Conservation (phyloP, 2,797 vertebrate genomes). For the Mycteria americana region DNA sequence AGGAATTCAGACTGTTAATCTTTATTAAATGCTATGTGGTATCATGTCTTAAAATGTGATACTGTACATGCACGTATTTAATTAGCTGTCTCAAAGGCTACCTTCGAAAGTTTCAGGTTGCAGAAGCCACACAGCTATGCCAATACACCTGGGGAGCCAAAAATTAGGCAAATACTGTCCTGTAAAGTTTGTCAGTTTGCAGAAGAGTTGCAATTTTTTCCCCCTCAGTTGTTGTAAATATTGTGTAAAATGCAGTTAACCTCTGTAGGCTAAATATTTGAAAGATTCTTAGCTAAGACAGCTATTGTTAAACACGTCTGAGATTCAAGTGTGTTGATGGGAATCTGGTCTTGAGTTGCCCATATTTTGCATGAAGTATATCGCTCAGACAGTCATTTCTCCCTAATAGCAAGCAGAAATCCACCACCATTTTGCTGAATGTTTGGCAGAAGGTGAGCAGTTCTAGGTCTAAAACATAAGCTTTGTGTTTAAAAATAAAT, state of each 20-base stretch:
- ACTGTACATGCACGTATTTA: neutral
- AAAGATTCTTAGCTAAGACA: neutral
- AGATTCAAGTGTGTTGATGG: neutral
- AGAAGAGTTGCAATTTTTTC: neutral
- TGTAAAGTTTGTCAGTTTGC: neutral
- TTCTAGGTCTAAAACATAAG: neutral
- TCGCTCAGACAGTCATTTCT: accelerated
- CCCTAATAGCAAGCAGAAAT: neutral
- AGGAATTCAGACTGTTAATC: neutral
- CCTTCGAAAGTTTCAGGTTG: neutral
- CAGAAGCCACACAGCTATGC: neutral
- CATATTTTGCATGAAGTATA: accelerated
- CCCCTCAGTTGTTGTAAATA: neutral
- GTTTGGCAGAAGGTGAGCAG: neutral
- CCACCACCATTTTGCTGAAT: neutral
- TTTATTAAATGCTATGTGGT: neutral
- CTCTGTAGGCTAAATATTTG: neutral
- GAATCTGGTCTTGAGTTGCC: neutral
- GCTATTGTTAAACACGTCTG: neutral
- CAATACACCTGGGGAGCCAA: neutral
- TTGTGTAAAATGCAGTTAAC: neutral
- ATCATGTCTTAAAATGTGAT: neutral
- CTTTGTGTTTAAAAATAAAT: neutral
- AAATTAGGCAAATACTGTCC: neutral
- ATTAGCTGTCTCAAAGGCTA: conserved; percentile 29